Percentiles rank a stretch among this genome's conserved stretches.
Conservation (phyloP, 2,113 vertebrate species). For the Halcyon malimbica region DNA sequence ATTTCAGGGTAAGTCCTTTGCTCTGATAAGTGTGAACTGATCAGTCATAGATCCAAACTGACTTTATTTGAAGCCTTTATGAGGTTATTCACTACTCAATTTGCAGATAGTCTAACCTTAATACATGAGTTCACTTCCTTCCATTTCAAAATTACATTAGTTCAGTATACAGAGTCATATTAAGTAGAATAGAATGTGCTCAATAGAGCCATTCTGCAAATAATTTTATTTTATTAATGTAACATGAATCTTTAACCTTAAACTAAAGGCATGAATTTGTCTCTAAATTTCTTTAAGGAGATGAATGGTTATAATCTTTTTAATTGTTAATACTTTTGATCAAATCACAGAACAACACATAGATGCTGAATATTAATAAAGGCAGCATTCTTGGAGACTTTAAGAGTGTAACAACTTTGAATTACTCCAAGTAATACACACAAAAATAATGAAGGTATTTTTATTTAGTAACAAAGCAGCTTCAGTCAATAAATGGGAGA, state of each 20-base stretch:
- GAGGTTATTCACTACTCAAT: neutral
- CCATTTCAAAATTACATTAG: neutral
- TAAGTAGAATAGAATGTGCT: neutral
- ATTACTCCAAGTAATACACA: neutral
- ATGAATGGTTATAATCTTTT: neutral
- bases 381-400: neutral
- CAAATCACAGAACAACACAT: neutral
- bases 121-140: neutral
- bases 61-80: neutral
- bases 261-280: neutral
- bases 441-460: neutral
- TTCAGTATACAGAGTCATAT: neutral
- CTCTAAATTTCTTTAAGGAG: neutral
- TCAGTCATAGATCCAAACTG: neutral
- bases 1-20: neutral
- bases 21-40: neutral
- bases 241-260: neutral
- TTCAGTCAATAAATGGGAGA: neutral
- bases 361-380: neutral
- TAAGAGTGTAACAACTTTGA: neutral
- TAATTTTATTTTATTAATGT: neutral
- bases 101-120: neutral
- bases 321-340: neutral
- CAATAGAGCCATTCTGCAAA: neutral
- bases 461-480: neutral